Base-by-base conservation (phyloP, 2,113 vertebrate genomes). In the Pseudonaja textilis region DNA sequence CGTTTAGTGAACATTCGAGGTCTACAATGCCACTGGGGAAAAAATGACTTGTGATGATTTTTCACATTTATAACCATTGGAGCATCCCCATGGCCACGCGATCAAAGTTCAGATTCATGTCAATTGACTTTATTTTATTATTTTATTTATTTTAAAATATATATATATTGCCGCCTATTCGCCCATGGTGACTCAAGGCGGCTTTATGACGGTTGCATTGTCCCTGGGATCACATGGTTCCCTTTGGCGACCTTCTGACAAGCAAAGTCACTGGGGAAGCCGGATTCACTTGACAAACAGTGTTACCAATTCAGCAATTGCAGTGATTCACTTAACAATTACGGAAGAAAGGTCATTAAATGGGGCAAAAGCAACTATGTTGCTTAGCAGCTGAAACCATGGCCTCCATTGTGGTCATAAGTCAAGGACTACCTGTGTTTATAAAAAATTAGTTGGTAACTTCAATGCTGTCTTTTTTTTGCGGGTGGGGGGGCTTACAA, bases 341-440 rank as follows among this genome's bases (percentile, higher is more conserved):
- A 11, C 0, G 29, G 61, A n/a, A n/a, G 11, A n/a, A n/a, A n/a
- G 1, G 11, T n/a, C 4, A 4, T 26, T 14, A n/a, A 29, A 11
- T n/a, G 61, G 29, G 29, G 29, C 12, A 69, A 69, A n/a, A 69
- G 12, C 1, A 14, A 69, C 61, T 69, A 11, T 69, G 29, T 69
- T n/a, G 29, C 29, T 69, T 69, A 14, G 12, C 61, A 69, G 5
- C 4, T 14, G 12, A 14, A 69, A n/a, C 2, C 12, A 14, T n/a
- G 61, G 29, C 26, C 29, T 69, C 11, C 11, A 0, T 69, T 14
- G 29, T 12, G 11, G 11, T 69, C 12, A 12, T n/a, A 69, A 69
- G 1, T 69, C 11, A 4, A n/a, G 12, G 61, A 2, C 11, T 64
- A 64, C 29, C 11, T 0, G 0, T 29, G 7, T 74, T 74, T 74